These are phyloP conservation scores for Drosophila infuscata DNA, from an alignment of 2,888 invertebrate genomes.

Conservation along the genomic window DNA sequence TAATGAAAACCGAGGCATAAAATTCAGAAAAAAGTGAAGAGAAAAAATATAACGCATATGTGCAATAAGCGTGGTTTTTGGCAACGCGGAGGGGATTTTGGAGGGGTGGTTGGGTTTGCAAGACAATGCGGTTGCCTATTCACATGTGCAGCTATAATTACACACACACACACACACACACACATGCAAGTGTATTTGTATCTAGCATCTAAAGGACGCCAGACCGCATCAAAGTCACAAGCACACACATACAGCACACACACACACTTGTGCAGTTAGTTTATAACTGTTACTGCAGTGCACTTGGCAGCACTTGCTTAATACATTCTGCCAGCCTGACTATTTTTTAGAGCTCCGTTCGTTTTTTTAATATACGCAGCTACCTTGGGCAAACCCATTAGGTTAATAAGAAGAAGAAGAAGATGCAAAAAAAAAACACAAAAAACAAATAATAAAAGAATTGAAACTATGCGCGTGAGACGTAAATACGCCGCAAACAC, in stretches of 20 bases:
- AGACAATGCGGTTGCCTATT: conserved; percentile 69
- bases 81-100: background rate
- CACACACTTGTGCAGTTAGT: conserved; percentile 33
- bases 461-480: conserved; percentile 77
- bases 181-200: background rate
- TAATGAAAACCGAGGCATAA: conserved; percentile 58
- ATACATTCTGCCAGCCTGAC: conserved; percentile 60
- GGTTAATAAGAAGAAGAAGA: conserved; percentile 74
- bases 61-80: conserved; percentile 25
- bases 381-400: conserved; percentile 73
- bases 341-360: conserved; percentile 53
- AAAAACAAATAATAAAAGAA: conserved; percentile 22
- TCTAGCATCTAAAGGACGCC: conserved; percentile 51
- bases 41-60: conserved; percentile 30
- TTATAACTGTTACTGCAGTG: conserved; percentile 68
- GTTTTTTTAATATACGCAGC: conserved; percentile 27
- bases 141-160: conserved; percentile 63
- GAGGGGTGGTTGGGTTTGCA: conserved; percentile 3
- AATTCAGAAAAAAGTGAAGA: conserved; percentile 13
- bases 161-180: conserved; percentile 32
- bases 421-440: conserved; percentile 7
- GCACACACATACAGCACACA: conserved; percentile 36
- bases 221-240: conserved; percentile 69
- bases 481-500: conserved; percentile 76
- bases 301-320: conserved; percentile 75